These are phyloP conservation scores for Aricia artaxerxes DNA, from an alignment of 2,888 invertebrate species.

Conservation along the genomic window DNA sequence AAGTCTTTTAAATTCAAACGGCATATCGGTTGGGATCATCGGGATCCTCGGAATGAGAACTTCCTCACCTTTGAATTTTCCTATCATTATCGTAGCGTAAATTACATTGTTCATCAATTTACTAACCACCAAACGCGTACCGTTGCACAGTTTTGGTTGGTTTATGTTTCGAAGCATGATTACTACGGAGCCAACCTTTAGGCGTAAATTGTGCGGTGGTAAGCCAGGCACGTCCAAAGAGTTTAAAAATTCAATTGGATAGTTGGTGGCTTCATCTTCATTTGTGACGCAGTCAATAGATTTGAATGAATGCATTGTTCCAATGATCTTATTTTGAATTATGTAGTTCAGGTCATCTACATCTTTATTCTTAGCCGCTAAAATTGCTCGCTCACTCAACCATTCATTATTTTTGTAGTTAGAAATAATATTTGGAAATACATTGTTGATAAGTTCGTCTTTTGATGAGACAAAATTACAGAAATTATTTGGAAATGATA, in stretches of 20 bases:
- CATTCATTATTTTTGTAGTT: conserved; percentile 45
- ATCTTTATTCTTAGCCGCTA: conserved; percentile 53
- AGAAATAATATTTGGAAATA: conserved; percentile 35
- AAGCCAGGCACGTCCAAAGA: conserved; percentile 47
- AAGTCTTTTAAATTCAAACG: conserved; percentile 33
- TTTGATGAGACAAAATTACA: conserved; percentile 46
- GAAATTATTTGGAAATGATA: conserved; percentile 47
- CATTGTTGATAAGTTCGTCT: conserved; percentile 42
- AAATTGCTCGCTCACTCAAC: conserved; percentile 46
- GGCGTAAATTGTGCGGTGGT: conserved; percentile 45
- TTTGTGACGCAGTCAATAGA: conserved; percentile 47
- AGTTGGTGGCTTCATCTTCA: conserved; percentile 46
- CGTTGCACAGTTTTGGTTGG: conserved; percentile 27
- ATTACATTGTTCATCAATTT: conserved; percentile 32
- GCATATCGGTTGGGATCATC: conserved; percentile 31
- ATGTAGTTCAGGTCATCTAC: conserved; percentile 48
- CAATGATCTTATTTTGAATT: conserved; percentile 39
- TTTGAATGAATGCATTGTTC: conserved; percentile 33
- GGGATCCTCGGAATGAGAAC: conserved; percentile 31
- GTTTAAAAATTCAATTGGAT: conserved; percentile 51
- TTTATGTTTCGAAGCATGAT: conserved; percentile 27
- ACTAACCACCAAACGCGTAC: conserved; percentile 16
- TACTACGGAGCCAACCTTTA: conserved; percentile 27
- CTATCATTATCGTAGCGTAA: conserved; percentile 29
- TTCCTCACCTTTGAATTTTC: background rate